Conservation (phyloP, 2,113 vertebrate species). For the Pagrus major region DNA sequence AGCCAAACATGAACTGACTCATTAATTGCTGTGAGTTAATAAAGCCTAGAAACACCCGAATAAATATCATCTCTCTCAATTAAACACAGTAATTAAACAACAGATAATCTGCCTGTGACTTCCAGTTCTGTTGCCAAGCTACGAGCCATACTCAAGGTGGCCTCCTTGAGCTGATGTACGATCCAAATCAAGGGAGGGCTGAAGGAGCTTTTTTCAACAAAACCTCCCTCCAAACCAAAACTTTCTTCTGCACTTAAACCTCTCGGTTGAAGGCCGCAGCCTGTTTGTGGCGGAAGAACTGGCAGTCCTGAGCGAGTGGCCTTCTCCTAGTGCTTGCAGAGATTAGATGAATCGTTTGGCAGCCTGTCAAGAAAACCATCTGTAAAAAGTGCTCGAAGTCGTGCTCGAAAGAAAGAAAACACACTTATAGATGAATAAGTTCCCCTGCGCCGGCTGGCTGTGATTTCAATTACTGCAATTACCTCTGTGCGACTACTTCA, state of each 20-base stretch:
- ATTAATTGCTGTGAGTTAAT: not conserved
- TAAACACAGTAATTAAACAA: not conserved
- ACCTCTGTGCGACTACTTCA: constrained; percentile 16
- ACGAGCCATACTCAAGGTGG: constrained; percentile 66
- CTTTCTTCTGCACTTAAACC: not conserved
- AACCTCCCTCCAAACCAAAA: constrained; percentile 27
- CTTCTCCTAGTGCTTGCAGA: constrained; percentile 66
- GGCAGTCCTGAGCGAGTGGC: constrained; percentile 46
- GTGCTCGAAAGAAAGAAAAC: constrained; percentile 4
- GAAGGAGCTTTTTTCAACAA: constrained; percentile 7
- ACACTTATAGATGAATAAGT: constrained; percentile 5
- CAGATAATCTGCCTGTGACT: not conserved
- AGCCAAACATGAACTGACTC: not conserved
- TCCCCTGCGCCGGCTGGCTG: not conserved
- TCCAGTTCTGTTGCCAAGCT: constrained; percentile 56
- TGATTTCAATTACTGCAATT: constrained; percentile 43
- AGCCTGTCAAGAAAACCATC: constrained; percentile 40
- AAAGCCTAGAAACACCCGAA: not conserved
- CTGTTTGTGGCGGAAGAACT: constrained; percentile 34
- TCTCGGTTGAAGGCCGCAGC: constrained; percentile 67
- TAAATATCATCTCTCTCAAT: not conserved
- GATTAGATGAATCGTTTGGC: constrained; percentile 50
- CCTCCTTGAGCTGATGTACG: constrained; percentile 61
- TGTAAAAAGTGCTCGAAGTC: constrained; percentile 18
- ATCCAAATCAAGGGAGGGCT: constrained; percentile 3